Percentiles rank a stretch among this genome's conserved stretches.
phyloP scores from a whole-genome alignment of 2,113 vertebrate species.

The Chlorocebus sabaeus region DNA sequence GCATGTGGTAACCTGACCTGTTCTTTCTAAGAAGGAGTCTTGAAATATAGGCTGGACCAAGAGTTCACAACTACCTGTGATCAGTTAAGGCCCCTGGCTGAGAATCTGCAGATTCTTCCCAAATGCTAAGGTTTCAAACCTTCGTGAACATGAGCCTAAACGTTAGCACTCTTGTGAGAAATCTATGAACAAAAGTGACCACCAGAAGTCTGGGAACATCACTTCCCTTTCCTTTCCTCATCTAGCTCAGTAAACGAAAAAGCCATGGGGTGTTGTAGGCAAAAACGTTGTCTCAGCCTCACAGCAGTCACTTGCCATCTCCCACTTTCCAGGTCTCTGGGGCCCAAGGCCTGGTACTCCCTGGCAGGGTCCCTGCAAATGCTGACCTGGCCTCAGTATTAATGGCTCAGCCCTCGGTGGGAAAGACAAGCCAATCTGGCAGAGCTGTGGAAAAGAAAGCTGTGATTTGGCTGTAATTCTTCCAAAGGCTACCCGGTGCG shows the following conservation, averaged over 20 bases:
- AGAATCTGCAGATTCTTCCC: neutral
- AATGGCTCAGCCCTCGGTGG: neutral
- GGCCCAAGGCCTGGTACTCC: neutral
- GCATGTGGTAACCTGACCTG: neutral
- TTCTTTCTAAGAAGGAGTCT: neutral
- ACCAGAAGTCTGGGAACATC: neutral
- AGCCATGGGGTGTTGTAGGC: neutral
- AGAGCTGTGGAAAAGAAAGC: neutral
- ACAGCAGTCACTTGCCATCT: neutral
- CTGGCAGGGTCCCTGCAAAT: neutral
- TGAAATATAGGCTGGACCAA: neutral
- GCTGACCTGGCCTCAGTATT: neutral
- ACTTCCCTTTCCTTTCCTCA: neutral
- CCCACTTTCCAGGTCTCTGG: neutral
- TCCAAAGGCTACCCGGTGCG: neutral
- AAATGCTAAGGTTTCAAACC: neutral
- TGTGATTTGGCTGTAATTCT: neutral
- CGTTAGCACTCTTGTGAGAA: neutral
- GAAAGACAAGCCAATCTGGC: neutral
- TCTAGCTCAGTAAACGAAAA: neutral
- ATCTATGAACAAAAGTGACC: neutral
- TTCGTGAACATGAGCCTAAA: neutral
- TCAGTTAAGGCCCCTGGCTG: neutral
- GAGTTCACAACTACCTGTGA: neutral
- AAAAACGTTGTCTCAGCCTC: neutral